phyloP scores from a whole-genome alignment of 2,113 vertebrate species.

The Sigmodon hispidus region DNA sequence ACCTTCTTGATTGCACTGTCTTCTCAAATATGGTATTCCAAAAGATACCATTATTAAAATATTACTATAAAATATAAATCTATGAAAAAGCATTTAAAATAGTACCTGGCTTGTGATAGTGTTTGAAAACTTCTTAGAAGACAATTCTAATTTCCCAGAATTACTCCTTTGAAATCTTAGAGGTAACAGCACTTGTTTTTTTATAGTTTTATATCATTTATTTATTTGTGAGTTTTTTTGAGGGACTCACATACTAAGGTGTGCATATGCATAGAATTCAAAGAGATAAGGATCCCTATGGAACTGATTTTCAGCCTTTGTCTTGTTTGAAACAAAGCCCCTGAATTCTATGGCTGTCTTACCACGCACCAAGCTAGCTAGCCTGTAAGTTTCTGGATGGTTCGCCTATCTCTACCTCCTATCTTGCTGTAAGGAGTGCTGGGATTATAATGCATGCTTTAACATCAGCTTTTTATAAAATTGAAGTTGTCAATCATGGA shows the following conservation, averaged over 20 bases:
- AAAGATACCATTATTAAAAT: neutral
- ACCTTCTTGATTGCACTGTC: neutral
- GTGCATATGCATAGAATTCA: neutral
- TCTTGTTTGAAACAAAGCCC: neutral
- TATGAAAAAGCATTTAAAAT: neutral
- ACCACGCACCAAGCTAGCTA: neutral
- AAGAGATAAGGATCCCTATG: neutral
- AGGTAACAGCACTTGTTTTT: conserved; percentile 15
- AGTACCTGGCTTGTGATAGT: conserved; percentile 12
- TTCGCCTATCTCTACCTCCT: neutral
- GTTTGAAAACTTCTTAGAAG: conserved; percentile 29
- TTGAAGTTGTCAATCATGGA: neutral
- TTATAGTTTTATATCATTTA: conserved; percentile 5
- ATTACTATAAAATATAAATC: too few relatives aligned
- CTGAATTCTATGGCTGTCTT: neutral
- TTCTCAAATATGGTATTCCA: neutral
- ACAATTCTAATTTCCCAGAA: conserved; percentile 46
- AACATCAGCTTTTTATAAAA: neutral
- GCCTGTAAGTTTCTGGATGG: neutral
- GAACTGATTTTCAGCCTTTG: neutral
- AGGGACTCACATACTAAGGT: neutral
- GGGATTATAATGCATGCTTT: neutral
- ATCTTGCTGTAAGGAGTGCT: neutral
- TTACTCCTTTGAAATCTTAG: conserved; percentile 41
- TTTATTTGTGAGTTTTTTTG: neutral